Conservation (phyloP, 30 jellyfish, hydroid and myxozoan species). For the Aurelia sp. region DNA sequence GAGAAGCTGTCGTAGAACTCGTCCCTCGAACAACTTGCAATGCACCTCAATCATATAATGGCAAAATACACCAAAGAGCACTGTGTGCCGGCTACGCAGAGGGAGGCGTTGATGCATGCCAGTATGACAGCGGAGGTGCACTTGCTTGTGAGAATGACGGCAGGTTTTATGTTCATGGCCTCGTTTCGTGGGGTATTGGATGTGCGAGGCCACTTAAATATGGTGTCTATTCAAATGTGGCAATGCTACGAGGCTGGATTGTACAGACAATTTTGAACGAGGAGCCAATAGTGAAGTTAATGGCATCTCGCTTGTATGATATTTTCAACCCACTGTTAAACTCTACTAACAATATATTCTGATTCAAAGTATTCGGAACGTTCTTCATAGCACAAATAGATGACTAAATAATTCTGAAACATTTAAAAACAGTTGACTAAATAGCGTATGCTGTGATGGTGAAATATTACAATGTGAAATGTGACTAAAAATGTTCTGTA, state of each 20-base stretch:
- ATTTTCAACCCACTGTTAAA: slow-evolving; percentile 29
- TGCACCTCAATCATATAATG: slow-evolving; percentile 69
- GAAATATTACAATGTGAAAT: too few relatives aligned
- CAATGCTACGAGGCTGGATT: slow-evolving; percentile 64
- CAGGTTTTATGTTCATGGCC: slow-evolving; percentile 80
- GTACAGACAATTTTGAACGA: slow-evolving; percentile 66
- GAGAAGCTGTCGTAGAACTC: slow-evolving; percentile 74
- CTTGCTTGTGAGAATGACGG: slow-evolving; percentile 77
- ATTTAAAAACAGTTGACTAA: too few relatives aligned
- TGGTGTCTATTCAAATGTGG: slow-evolving; percentile 88
- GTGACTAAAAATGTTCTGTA: too few relatives aligned
- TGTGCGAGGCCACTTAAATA: slow-evolving; percentile 89
- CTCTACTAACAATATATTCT: neutral
- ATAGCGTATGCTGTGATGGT: too few relatives aligned
- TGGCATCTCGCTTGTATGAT: slow-evolving; percentile 29
- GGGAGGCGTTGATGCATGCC: slow-evolving; percentile 96
- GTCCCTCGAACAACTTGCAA: slow-evolving; percentile 80
- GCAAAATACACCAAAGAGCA: slow-evolving; percentile 74
- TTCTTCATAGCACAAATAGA: too few relatives aligned
- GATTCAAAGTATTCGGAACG: too few relatives aligned
- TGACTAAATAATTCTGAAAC: too few relatives aligned
- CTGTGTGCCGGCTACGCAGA: slow-evolving; percentile 91
- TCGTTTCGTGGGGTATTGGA: slow-evolving; percentile 91
- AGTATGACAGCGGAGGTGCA: slow-evolving; percentile 97
- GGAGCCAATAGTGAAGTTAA: slow-evolving; percentile 25